Evolutionary conservation across 2,797 vertebrate species (phyloP), one percentile per base, ranked within the genome.

Genomic region (Rhinichthys osculus): DNA sequence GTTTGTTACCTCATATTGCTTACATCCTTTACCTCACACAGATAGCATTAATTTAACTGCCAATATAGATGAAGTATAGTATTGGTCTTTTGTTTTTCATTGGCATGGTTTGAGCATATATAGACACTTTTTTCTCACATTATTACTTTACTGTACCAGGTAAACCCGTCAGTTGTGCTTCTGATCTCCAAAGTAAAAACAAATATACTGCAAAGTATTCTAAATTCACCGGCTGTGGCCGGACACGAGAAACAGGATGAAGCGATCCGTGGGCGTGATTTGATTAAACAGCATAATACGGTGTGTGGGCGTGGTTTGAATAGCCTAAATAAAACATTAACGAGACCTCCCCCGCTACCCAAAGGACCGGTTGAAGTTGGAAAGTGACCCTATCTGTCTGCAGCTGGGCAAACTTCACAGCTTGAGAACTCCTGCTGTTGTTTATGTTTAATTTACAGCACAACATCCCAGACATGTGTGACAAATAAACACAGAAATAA

Each of bases 321-420:
- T 74, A 27, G 27, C 27, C 27, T 27, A 81, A 81, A 81, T 52
- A 66, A 52, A 44, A 54, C 59, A 23, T 35, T n/a, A 62, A 57
- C 54, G 50, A 72, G 64, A 62, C 44, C 4, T 10, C 44, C 17
- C 69, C 70, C 38, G 23, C 71, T 67, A 67, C 47, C 33, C 69
- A 17, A 38, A 78, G 72, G 38, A 81, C 50, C 40, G 78, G 17
- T 33, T 72, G 23, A 64, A 70, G 50, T 85, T 82, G 77, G 30
- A 77, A 84, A 86, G 44, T 81, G 79, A 47, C 79, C 78, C 59
- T 62, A 19, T 87, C 81, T 62, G 72, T 50, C 35, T 84, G 71
- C 87, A 89, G 89, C 89, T 90, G 89, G 81, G 84, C 79, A 90
- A 90, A 90, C 82, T 90, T 87, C 84, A 90, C 87, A 87, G 87